Percentiles rank a stretch among this genome's conserved stretches.
These are phyloP conservation scores for Erythrocercus mccallii DNA, from an alignment of 2,113 vertebrate species.

Conservation along the genomic window DNA sequence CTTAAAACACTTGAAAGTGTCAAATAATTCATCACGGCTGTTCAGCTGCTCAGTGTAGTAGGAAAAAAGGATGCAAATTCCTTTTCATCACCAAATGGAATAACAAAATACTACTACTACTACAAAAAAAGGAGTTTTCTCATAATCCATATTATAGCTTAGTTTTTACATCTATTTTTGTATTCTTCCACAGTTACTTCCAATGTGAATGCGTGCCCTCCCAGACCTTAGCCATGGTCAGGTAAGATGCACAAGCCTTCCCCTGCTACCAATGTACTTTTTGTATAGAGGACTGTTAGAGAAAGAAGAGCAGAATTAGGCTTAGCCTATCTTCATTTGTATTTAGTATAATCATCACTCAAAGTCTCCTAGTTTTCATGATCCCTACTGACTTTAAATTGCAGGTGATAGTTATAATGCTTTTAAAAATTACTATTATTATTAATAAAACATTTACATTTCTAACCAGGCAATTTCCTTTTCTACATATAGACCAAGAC, in stretches of 20 bases:
- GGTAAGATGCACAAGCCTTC: neutral
- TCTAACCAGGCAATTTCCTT: neutral
- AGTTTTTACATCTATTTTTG: neutral
- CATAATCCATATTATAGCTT: neutral
- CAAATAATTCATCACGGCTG: neutral
- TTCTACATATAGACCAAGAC: neutral
- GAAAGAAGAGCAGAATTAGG: neutral
- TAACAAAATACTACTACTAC: neutral
- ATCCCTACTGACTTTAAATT: neutral
- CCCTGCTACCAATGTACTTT: neutral
- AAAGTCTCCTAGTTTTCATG: neutral
- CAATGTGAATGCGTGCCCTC: neutral
- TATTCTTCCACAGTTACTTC: neutral
- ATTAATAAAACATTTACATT: neutral
- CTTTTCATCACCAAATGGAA: neutral
- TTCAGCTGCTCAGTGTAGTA: neutral
- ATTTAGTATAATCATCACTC: neutral
- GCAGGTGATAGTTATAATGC: neutral
- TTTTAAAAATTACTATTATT: neutral
- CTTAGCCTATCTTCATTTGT: neutral
- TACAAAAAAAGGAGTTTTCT: neutral
- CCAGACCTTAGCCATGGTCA: neutral
- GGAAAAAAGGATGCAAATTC: neutral
- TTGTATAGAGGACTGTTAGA: neutral
- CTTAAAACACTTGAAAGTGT: neutral